Evolutionary conservation across 2,797 vertebrate species (phyloP).

Genomic region (Anas flavirostris): DNA sequence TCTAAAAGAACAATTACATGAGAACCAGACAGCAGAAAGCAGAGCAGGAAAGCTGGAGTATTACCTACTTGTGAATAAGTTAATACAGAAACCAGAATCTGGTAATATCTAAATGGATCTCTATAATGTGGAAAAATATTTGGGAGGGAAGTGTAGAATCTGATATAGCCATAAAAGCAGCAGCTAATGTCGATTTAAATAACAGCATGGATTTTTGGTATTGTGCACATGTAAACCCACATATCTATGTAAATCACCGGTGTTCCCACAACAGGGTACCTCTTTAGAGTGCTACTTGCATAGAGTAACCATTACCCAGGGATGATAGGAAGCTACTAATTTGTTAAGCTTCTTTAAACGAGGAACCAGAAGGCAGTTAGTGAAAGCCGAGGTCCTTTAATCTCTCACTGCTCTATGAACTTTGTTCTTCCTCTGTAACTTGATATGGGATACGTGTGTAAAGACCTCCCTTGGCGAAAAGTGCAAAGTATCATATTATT

Average conservation of each 20-base stretch:
- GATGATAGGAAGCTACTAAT: neutral
- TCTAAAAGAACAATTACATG: neutral
- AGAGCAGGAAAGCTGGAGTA: neutral
- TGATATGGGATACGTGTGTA: neutral
- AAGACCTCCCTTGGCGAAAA: neutral
- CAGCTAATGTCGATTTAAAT: neutral
- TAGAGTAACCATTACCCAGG: neutral
- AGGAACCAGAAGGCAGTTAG: neutral
- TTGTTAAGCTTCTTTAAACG: neutral
- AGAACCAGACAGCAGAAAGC: neutral
- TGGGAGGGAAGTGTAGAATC: neutral
- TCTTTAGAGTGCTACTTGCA: neutral
- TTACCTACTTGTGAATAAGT: neutral
- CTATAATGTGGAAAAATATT: neutral
- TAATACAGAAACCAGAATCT: neutral
- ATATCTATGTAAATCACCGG: neutral
- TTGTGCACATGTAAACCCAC: neutral
- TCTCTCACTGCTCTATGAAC: neutral
- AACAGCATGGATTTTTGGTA: neutral
- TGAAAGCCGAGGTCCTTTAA: neutral
- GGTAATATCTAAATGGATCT: neutral
- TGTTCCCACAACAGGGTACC: neutral
- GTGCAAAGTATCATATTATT: neutral
- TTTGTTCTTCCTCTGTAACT: slow-evolving; percentile 17
- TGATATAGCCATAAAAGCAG: neutral